A percentile compares a stretch with the other conserved stretches of the same genome.
Conservation (phyloP, 2,888 invertebrate genomes). For the Branchinecta sandiegonensis region DNA sequence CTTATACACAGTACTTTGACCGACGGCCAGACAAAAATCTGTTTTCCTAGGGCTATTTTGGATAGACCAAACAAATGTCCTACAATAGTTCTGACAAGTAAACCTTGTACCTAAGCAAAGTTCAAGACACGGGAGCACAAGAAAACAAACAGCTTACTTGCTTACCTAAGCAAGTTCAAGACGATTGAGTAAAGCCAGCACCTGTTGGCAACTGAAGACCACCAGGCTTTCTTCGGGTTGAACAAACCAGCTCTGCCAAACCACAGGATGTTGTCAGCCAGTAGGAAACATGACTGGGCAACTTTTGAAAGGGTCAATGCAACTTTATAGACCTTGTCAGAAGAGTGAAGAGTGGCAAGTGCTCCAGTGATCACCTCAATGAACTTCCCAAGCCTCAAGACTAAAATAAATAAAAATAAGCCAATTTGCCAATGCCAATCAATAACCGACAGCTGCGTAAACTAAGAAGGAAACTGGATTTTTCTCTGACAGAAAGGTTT, state of each 20-base stretch:
- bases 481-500: no score
- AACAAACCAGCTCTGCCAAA: constrained; percentile 52
- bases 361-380: constrained; percentile 63
- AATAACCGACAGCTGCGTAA: no score
- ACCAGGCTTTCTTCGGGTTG: constrained; percentile 53
- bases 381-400: constrained; percentile 69
- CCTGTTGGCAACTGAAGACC: constrained; percentile 47
- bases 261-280: constrained; percentile 78
- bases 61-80: no score
- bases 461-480: no score
- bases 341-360: constrained; percentile 50
- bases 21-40: no score
- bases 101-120: no score
- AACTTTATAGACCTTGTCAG: constrained; percentile 51
- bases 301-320: constrained; percentile 64
- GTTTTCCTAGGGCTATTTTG: no score
- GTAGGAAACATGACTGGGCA: constrained; percentile 57
- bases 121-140: no score
- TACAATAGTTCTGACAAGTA: no score
- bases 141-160: background rate
- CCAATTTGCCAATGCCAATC: background rate
- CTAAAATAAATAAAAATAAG: constrained; percentile 42
- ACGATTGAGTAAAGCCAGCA: constrained; percentile 73
- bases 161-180: constrained; percentile 47
- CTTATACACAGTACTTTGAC: no score